These are phyloP conservation scores for Trematomus bernacchii DNA, from an alignment of 2,797 vertebrate species.

Conservation along the genomic window DNA sequence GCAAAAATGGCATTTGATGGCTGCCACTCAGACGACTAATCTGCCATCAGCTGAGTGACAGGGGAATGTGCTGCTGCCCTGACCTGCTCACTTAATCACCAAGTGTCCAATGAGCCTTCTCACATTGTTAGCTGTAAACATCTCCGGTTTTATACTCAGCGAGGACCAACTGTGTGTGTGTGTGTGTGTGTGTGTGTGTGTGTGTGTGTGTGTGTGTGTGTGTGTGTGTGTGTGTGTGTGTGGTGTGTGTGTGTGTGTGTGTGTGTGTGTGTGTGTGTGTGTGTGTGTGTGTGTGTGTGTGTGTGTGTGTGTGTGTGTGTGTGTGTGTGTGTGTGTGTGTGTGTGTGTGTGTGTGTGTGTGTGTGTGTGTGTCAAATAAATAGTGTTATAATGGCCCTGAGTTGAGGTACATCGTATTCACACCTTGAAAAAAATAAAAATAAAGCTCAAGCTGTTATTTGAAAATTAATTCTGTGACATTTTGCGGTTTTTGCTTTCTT, in stretches of 20 bases:
- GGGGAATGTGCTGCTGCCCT: conserved; percentile 64
- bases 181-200: conserved; percentile 6
- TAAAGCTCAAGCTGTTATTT: too few relatives aligned
- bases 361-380: conserved; percentile 22
- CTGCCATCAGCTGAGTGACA: conserved; percentile 77
- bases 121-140: conserved; percentile 69
- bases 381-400: conserved; percentile 24
- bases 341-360: conserved; percentile 10
- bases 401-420: conserved; percentile 19
- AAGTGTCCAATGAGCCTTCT: conserved; percentile 65
- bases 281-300: conserved; percentile 25
- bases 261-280: background rate
- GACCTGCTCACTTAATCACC: conserved; percentile 74
- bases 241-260: too few relatives aligned
- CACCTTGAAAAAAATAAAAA: background rate
- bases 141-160: conserved; percentile 38
- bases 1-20: conserved; percentile 70
- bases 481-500: background rate
- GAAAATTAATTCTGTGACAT: background rate
- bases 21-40: conserved; percentile 80
- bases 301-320: conserved; percentile 35
- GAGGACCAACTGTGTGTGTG: conserved; percentile 34
- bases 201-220: too few relatives aligned
- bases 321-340: conserved; percentile 32
- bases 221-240: too few relatives aligned